Base-by-base conservation (phyloP, 2,113 vertebrate species). In the Solea senegalensis region DNA sequence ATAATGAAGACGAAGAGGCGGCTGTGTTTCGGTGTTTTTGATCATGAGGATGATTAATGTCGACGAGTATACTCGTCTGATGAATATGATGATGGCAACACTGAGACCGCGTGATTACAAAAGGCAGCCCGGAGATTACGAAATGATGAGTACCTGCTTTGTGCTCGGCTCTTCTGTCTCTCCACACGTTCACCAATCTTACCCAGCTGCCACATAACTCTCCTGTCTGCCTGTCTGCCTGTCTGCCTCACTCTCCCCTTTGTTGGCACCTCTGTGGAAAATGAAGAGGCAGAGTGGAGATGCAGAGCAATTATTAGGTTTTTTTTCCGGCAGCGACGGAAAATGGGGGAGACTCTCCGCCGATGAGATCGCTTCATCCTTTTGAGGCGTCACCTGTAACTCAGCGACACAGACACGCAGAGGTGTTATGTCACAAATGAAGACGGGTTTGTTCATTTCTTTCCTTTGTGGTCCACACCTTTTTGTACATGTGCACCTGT, bases 281-380 rank as follows among this genome's bases (percentile, higher is more conserved):
- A 78, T 70, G 65, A 86, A 80, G 71, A 46, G 59, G 45, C 21
- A 71, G 69, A 73, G 65, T n/a, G 40, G 68, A 69, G 58, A 73
- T 61, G 76, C 71, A 65, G 84, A 77, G 63, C 76, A 77, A 81
- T 86, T 75, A 82, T 85, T 74, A 68, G 56, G 26, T 65, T 34
- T 49, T 65, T 68, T 70, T 58, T n/a, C n/a, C 40, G 69, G 51
- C 50, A 51, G 73, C 79, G 81, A 88, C 74, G 41, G 67, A 82
- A 78, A 81, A 83, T 76, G 56, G 67, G 77, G 71, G 56, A 77
- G 85, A 69, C 61, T 86, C 75, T 77, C 65, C 14, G 28, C 72
- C 76, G 82, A 89, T 89, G 81, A 88, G 83, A 87, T 70, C 53
- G 65, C 52, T 69, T 74, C 69, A 40, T 78, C 80, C 85, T 81